A percentile compares a stretch with the other conserved stretches of the same genome.
phyloP scores from a whole-genome alignment of 2,888 invertebrate species.

The Merodon equestris region DNA sequence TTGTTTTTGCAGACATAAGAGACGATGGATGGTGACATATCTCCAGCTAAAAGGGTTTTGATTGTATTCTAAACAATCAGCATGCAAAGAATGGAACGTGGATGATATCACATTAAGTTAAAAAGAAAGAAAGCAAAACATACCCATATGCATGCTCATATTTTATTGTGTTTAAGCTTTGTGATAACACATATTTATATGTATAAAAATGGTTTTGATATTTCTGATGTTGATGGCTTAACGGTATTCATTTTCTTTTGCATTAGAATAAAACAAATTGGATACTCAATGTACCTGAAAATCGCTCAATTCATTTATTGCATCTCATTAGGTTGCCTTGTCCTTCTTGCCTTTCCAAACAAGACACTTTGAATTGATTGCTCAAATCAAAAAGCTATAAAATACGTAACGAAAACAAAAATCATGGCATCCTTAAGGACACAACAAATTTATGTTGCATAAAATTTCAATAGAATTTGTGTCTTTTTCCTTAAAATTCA shows the following conservation, averaged over 20 bases:
- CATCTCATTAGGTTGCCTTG: conserved; percentile 55
- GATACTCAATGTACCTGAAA: conserved; percentile 66
- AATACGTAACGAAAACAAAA: conserved; percentile 41
- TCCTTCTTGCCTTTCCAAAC: conserved; percentile 20
- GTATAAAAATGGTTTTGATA: no score
- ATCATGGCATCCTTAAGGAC: conserved; percentile 52
- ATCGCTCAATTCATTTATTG: conserved; percentile 65
- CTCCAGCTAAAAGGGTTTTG: conserved; percentile 35
- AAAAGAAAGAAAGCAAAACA: not conserved
- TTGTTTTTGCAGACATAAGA: conserved; percentile 50
- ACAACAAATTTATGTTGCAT: conserved; percentile 66
- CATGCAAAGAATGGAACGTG: conserved; percentile 1
- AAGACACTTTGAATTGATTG: conserved; percentile 62
- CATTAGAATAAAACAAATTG: conserved; percentile 57
- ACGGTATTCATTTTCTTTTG: no score
- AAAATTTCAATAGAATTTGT: conserved; percentile 67
- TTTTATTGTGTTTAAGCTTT: not conserved
- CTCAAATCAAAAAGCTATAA: conserved; percentile 67
- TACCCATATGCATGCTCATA: not conserved
- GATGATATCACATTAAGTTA: conserved; percentile 28
- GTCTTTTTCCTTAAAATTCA: conserved; percentile 56
- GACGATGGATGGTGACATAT: conserved; percentile 56
- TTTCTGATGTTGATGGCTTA: no score
- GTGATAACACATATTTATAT: conserved; percentile 15
- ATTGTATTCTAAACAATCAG: conserved; percentile 38